These are phyloP conservation scores for Trichogramma evanescens DNA, from an alignment of 2,888 invertebrate genomes.

Conservation along the genomic window DNA sequence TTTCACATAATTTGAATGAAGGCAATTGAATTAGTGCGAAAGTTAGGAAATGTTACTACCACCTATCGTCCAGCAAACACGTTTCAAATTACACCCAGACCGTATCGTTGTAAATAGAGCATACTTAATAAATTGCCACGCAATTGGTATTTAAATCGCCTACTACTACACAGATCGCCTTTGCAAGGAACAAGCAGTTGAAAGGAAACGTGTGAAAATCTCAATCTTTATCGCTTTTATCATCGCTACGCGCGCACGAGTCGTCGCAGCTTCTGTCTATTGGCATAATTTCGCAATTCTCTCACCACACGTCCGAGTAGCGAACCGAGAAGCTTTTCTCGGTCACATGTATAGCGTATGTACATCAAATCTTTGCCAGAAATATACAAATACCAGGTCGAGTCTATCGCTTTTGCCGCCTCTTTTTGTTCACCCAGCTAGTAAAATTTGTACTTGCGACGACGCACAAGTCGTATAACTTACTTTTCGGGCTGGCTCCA, in stretches of 20 bases:
- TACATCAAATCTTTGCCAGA: conserved; percentile 13
- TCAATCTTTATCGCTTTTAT: too few species aligned
- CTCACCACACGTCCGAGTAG: too few species aligned
- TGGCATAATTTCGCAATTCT: too few species aligned
- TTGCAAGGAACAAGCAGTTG: too few species aligned
- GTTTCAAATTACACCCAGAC: conserved; percentile 5
- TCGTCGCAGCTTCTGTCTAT: too few species aligned
- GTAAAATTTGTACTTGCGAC: conserved; percentile 11
- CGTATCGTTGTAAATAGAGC: conserved; percentile 7
- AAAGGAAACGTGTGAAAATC: too few species aligned
- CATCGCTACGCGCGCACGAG: too few species aligned
- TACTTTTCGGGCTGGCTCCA: too few species aligned
- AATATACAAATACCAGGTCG: conserved; percentile 18
- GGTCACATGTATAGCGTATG: too few species aligned
- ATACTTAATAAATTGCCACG: conserved; percentile 5
- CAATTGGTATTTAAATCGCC: too few species aligned
- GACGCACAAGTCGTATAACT: neutral
- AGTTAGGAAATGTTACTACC: neutral
- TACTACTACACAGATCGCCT: too few species aligned
- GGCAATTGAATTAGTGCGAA: neutral
- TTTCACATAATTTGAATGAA: neutral
- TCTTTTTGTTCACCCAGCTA: neutral
- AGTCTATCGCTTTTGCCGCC: neutral
- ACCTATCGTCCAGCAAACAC: neutral
- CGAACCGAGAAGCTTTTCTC: too few species aligned